Evolutionary conservation across 2,888 invertebrate species (phyloP).

Genomic region (Tetrapedia diversipes): DNA sequence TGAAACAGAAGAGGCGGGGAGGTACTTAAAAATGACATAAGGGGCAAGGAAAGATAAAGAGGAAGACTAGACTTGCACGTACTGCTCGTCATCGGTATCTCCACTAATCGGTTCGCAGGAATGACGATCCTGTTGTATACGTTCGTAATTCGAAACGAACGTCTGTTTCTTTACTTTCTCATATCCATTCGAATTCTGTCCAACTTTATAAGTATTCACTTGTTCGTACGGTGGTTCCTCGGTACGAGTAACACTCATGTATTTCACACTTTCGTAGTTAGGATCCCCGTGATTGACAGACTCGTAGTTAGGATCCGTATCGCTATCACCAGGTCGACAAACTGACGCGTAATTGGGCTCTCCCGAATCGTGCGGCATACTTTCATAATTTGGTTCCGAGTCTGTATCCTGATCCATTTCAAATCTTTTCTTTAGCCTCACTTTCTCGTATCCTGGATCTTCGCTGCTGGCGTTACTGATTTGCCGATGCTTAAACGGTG

Average conservation of each 20-base stretch:
- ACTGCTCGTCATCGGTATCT: constrained; percentile 79
- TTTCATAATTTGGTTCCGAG: constrained; percentile 90
- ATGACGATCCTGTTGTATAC: constrained; percentile 59
- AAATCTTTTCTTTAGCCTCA: constrained; percentile 77
- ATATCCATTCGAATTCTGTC: constrained; percentile 67
- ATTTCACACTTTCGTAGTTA: constrained; percentile 92
- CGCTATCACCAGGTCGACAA: constrained; percentile 85
- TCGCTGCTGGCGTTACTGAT: constrained; percentile 80
- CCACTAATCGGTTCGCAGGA: constrained; percentile 65
- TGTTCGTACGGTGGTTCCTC: constrained; percentile 86
- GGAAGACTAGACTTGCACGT: constrained; percentile 77
- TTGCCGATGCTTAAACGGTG: constrained; percentile 77
- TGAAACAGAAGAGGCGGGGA: neutral
- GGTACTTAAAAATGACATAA: neutral
- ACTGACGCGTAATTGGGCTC: constrained; percentile 86
- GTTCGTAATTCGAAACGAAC: constrained; percentile 69
- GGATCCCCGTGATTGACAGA: constrained; percentile 88
- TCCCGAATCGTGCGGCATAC: constrained; percentile 85
- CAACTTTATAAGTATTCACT: constrained; percentile 71
- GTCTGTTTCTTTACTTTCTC: constrained; percentile 70
- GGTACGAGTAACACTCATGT: constrained; percentile 85
- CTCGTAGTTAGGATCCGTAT: constrained; percentile 89
- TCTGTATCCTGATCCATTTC: constrained; percentile 83
- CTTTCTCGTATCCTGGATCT: constrained; percentile 85
- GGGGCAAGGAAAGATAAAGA: neutral